phyloP scores from a whole-genome alignment of 2,797 vertebrate genomes.

The Neomorphus geoffroyi region DNA sequence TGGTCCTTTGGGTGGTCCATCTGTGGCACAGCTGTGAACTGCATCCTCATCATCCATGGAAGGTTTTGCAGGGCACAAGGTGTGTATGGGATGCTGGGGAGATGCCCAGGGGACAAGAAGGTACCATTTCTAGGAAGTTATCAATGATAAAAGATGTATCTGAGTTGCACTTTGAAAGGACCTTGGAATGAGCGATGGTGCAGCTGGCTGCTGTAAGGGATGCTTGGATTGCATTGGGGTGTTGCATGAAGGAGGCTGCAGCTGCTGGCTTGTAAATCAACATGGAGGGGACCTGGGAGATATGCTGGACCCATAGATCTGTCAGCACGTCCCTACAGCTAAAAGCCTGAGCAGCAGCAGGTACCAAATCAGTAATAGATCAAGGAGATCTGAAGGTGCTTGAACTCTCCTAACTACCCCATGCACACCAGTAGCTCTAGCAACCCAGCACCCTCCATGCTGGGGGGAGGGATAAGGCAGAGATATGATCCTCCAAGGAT shows the following conservation, averaged over 20 bases:
- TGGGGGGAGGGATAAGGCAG: background rate
- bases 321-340: rapidly evolving
- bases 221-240: background rate
- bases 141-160: background rate
- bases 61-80: background rate
- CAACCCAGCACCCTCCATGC: rapidly evolving
- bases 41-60: background rate
- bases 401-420: background rate
- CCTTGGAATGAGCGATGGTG: background rate
- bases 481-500: background rate
- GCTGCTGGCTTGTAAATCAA: no score
- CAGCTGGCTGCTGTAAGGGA: background rate
- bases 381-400: background rate
- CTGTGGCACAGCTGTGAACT: background rate
- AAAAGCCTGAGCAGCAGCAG: background rate
- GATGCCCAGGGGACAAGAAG: background rate
- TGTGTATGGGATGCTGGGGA: rapidly evolving
- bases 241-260: no score
- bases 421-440: background rate
- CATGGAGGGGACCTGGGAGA: no score
- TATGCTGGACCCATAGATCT: no score
- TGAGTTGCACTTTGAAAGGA: background rate
- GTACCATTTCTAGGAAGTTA: background rate
- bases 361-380: background rate
- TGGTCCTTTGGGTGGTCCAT: background rate